Evolutionary conservation across 2,797 vertebrate species (phyloP), one percentile per base, ranked within the genome.

Genomic region (Gymnoscopelus microlampas): DNA sequence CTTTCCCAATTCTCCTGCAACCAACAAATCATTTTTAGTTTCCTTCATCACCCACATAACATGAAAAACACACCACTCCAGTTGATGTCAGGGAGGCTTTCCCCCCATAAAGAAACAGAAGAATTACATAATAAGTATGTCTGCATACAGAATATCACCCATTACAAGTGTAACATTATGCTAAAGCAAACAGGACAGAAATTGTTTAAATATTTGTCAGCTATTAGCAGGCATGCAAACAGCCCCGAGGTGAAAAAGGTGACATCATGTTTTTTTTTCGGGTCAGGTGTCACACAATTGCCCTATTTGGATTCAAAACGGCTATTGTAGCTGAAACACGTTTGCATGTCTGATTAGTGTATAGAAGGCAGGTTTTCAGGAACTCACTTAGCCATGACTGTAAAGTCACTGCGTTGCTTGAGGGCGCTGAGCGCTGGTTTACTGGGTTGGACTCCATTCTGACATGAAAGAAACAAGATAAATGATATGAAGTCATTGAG

Each of bases 321-420:
- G 19, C 19, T 19, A 19, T 19, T 19, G 19, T 19, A 19, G 19
- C 19, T 19, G 19, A 19, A 19, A 19, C 19, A 19, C 19, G 19
- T 19, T 19, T 19, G 19, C 19, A 19, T 19, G 19, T 19, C 19
- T 19, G 0, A 13, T 50, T 50, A 50, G 49, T 50, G 14, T 12
- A 50, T 4, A 61, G 0, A 47, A 48, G 56, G 60, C 13, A 67
- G 32, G 49, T 15, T 4, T 3, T 65, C 15, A 72, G 35, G 60
- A 71, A 94, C 96, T 95, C 92, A 98, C 96, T 97, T 98, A 70
- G 97, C 96, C 95, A 97, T 98, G 66, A 97, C 81, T 1, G 96
- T 97, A 68, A 98, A 98, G 88, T 98, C 97, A 63, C 96, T 98
- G 76, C 95, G 94, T 72, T 97, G 96, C 83, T 94, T 94, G 66